phyloP scores from a whole-genome alignment of 1,140 invertebrate species.

The Drosophila littoralis region DNA sequence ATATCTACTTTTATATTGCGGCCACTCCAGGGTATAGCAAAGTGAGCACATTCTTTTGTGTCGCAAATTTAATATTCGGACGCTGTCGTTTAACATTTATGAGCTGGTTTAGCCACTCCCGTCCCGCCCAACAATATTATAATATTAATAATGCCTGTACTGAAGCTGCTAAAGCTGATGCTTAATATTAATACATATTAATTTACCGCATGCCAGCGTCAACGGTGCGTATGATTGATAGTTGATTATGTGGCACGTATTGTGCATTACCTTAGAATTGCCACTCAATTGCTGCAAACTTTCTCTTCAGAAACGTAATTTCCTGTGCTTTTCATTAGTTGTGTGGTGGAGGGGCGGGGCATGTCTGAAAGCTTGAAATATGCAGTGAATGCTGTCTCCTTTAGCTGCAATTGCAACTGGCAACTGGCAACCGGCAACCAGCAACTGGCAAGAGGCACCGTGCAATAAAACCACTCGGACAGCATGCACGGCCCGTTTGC shows the following conservation, averaged over 20 bases:
- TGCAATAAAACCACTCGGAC: slow-evolving; percentile 19
- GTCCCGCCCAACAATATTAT: slow-evolving; percentile 17
- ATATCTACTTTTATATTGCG: neutral
- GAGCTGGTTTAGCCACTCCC: slow-evolving; percentile 27
- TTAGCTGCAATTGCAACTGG: slow-evolving; percentile 17
- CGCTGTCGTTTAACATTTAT: slow-evolving; percentile 43
- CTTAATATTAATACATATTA: slow-evolving; percentile 44
- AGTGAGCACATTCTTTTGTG: neutral
- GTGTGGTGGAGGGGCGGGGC: neutral
- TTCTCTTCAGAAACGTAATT: slow-evolving; percentile 12
- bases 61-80: slow-evolving; percentile 50
- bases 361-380: slow-evolving; percentile 24
- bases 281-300: slow-evolving; percentile 14
- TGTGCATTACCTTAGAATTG: slow-evolving; percentile 12
- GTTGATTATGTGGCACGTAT: slow-evolving; percentile 34
- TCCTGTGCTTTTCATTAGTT: slow-evolving; percentile 30
- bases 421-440: slow-evolving; percentile 13
- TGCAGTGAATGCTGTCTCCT: slow-evolving; percentile 31
- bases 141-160: slow-evolving; percentile 35
- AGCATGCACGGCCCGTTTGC: slow-evolving; percentile 35
- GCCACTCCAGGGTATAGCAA: slow-evolving; percentile 12
- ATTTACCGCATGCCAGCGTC: slow-evolving; percentile 23
- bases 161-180: slow-evolving; percentile 31
- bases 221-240: slow-evolving; percentile 61
- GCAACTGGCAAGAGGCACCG: slow-evolving; percentile 19